Percentiles rank a stretch among this genome's conserved stretches.
Conservation (phyloP, 35 echinoderm and acorn worm species). For the Ophioderma brevispina region DNA sequence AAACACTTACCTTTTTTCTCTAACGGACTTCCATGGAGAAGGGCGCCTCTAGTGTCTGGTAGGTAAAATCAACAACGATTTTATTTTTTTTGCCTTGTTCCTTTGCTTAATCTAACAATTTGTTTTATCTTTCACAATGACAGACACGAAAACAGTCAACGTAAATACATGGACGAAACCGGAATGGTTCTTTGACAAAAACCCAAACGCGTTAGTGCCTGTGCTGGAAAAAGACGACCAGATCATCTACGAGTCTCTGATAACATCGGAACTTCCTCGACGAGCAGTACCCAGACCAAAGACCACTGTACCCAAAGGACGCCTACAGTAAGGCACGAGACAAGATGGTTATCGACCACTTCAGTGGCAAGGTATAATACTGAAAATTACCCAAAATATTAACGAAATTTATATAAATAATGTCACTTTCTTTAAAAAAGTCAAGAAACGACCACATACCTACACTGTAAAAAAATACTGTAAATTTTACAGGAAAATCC, state of each 20-base stretch:
- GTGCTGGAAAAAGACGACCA: constrained; percentile 55
- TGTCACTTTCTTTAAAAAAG: too few species aligned
- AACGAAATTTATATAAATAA: too few species aligned
- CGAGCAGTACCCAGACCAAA: constrained; percentile 49
- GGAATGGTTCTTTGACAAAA: constrained; percentile 67
- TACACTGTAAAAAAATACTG: too few species aligned
- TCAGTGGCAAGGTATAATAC: background rate
- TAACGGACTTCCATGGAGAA: too few species aligned
- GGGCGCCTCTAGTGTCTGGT: too few species aligned
- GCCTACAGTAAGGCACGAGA: constrained; percentile 52
- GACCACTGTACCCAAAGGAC: constrained; percentile 53
- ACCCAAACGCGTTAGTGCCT: constrained; percentile 61
- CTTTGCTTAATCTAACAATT: too few species aligned
- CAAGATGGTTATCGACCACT: constrained; percentile 4
- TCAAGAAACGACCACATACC: too few species aligned
- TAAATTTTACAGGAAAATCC: too few species aligned
- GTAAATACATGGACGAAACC: constrained; percentile 65
- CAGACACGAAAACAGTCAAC: constrained; percentile 63
- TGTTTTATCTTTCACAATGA: background rate
- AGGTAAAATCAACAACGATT: too few species aligned
- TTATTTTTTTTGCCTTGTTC: too few species aligned
- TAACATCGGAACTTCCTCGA: constrained; percentile 48
- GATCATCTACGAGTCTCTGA: constrained; percentile 64
- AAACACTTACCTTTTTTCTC: too few species aligned
- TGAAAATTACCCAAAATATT: too few species aligned